Percentiles rank a stretch among this genome's conserved stretches.
Conservation (phyloP, 1,140 invertebrate species). For the Dinoponera quadriceps region DNA sequence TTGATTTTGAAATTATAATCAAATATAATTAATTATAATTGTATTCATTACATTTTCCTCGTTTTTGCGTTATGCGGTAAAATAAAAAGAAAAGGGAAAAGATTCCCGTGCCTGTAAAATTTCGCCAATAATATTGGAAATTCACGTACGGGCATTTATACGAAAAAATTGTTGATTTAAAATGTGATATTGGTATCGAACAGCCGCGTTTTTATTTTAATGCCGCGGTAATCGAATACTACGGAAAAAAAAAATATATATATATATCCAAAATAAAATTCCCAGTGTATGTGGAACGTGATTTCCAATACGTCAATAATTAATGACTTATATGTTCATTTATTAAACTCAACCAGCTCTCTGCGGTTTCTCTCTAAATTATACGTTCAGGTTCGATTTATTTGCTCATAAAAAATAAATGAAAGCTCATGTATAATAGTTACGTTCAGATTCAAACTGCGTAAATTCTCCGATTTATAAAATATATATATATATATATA, state of each 20-base stretch:
- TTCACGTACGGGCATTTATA: not conserved
- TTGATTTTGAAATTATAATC: no score
- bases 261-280: constrained; percentile 33
- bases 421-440: not conserved
- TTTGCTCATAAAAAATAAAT: constrained; percentile 30
- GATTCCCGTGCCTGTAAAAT: not conserved
- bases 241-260: constrained; percentile 27
- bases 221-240: constrained; percentile 29
- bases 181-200: constrained; percentile 16
- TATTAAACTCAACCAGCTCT: not conserved
- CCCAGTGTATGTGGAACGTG: not conserved
- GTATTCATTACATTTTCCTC: not conserved
- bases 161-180: constrained; percentile 31
- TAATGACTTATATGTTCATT: constrained; percentile 20
- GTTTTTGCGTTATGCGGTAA: not conserved
- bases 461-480: not conserved
- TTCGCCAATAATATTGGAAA: constrained; percentile 27
- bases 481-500: not conserved
- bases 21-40: constrained; percentile 10
- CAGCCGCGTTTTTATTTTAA: constrained; percentile 18
- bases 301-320: constrained; percentile 44
- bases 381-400: not conserved
- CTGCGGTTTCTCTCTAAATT: not conserved
- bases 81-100: not conserved
- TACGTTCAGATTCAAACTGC: not conserved